Base-by-base conservation (phyloP, 2,888 invertebrate genomes). In the Orthosia gracilis region DNA sequence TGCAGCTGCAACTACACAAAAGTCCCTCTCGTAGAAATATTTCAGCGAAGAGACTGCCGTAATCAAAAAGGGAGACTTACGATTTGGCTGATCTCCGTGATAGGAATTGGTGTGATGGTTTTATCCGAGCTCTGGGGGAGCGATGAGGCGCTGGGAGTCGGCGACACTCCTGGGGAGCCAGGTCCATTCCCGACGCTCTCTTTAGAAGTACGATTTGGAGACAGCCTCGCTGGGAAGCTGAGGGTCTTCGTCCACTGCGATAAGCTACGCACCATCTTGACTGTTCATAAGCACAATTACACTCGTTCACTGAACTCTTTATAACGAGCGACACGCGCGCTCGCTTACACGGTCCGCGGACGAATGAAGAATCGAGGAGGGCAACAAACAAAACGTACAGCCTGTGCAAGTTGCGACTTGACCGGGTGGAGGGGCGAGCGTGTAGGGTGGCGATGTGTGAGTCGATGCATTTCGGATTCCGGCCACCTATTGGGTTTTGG, bases 201-300 rank as follows among this genome's bases (percentile, higher is more conserved):
- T 95, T 98, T 98, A 57, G 97, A 97, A 72, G 97, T 97, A 90
- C 98, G 97, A 93, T 98, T 98, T 21, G 98, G 98, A 77, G 98
- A 98, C 91, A 98, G 97, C 94, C 98, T 97, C 90, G 98, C 98
- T 80, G 98, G 98, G 94, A 98, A 98, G 97, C 98, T 98, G 92
- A 98, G 97, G 88, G 98, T 98, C 97, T 98, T 98, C 95, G 98
- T 98, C 98, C 98, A 98, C 97, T 98, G 98, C 80, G 98, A 97
- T 91, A 98, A 96, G 96, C 98, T 98, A 89, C 98, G 98, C 95
- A 98, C 98, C 98, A 98, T 98, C 92, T 96, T 97, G 93, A 91
- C 89, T 90, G 95, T 95, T 93, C 96, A 95, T 94, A 92, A 88
- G 91, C 93, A 93, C 94, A 93, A 94, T n/a, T n/a, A n/a, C 94